A percentile compares a stretch with the other conserved stretches of the same genome.
Evolutionary conservation across 2,113 vertebrate species (phyloP).

Genomic region (Perca flavescens): DNA sequence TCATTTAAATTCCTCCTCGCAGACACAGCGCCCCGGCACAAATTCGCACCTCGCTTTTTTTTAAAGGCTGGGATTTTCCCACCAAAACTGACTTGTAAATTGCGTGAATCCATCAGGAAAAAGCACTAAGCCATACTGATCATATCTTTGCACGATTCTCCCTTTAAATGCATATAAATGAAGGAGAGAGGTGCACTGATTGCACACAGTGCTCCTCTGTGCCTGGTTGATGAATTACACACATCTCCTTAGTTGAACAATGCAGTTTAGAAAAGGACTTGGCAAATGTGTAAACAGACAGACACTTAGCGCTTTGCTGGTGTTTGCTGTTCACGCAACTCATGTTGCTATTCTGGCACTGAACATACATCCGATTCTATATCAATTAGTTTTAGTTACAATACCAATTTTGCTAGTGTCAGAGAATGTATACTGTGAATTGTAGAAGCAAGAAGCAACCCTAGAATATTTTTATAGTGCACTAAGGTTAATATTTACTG

Average conservation of each 20-base stretch:
- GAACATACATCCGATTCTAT: not conserved
- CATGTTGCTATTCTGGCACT: not conserved
- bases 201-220: not conserved
- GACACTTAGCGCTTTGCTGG: not conserved
- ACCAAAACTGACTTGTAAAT: not conserved
- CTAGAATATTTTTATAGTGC: too few species aligned
- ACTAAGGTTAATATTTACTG: too few species aligned
- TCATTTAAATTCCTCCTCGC: constrained; percentile 37
- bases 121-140: not conserved
- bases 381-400: too few species aligned
- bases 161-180: constrained; percentile 21
- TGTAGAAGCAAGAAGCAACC: too few species aligned
- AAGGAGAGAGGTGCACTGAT: not conserved
- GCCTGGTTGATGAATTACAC: constrained; percentile 24
- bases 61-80: not conserved
- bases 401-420: too few species aligned
- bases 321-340: constrained; percentile 11
- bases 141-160: not conserved
- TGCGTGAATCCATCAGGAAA: constrained; percentile 33
- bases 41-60: not conserved
- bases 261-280: not conserved
- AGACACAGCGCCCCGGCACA: not conserved
- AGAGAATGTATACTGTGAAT: too few species aligned
- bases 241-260: constrained; percentile 8
- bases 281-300: not conserved